Base-by-base conservation (phyloP, 1,140 invertebrate genomes). In the Tribolium madens region DNA sequence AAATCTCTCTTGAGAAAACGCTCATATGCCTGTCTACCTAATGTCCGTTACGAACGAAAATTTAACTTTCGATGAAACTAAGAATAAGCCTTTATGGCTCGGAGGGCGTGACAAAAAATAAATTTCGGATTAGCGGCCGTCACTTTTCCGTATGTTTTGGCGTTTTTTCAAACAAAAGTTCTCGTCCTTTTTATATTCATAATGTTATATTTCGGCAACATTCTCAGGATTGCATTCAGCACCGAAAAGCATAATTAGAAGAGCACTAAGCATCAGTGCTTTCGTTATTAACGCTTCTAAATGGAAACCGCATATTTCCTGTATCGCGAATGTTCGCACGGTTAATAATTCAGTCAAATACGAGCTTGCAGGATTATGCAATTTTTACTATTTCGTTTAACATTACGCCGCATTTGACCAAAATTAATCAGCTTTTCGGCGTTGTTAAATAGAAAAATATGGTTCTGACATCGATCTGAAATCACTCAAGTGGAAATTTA, bases 1-100 rank as follows among this genome's bases (percentile, higher is more conserved):
- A 76, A 76, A 76, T 76, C 60, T 76, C 74, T 53, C 74, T 46
- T 76, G 74, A 76, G 74, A 76, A 76, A 76, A 76, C 47, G 57
- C 60, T 76, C 74, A 76, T 76, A 76, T 76, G 74, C 74, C 60
- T 46, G 74, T 76, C 64, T 69, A 69, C 42, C 57, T 76, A 76
- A 76, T 76, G 74, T 76, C 74, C 74, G 74, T 53, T 76, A 18
- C 21, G 74, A 68, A 76, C 57, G 57, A 76, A 76, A 76, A 76
- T 76, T 76, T 76, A 76, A 76, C 74, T 76, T 76, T 68, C 64
- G 31, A 72, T 72, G 70, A 46, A 50, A 72, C 70, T 52, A 72
- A 72, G 50, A 17, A 42, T 42, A 42, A 72, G 47, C 70, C 70
- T 72, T 72, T 72, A 72, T 33, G 47, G 70, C 70, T 72, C 42